Base-by-base conservation (phyloP, 2,113 vertebrate genomes). In the Loxodonta africana region DNA sequence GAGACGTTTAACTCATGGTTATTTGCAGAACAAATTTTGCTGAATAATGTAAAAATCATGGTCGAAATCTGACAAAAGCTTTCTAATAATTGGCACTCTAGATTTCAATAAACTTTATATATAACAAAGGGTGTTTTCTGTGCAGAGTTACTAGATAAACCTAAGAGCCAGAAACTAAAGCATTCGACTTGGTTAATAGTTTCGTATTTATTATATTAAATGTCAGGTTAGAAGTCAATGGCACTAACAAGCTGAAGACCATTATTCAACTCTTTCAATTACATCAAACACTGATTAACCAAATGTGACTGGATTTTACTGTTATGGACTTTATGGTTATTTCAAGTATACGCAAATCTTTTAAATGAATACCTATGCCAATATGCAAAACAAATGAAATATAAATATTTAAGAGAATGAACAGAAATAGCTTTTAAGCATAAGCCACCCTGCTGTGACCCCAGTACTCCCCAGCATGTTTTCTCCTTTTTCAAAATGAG, bases 341-440 rank as follows among this genome's bases (percentile, higher is more conserved):
- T 96, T 98, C 98, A 97, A 84, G 97, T 98, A 88, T 98, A 14
- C 9, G 86, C 65, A 97, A 97, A 97, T 67, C 93, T 97, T 98
- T 97, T 95, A 98, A 91, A 97, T 96, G 96, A 98, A 97, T 98
- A 99, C 98, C 98, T 98, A 97, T 65, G 96, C 84, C 97, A 97
- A 97, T 99, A 97, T 98, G 98, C 98, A 98, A 98, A 98, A 98
- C 95, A 80, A 98, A 98, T 98, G 98, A 98, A 95, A 98, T 97
- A 98, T 93, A 98, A 98, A 97, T 98, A 99, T 97, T 97, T 97
- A 97, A 96, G 96, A 97, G 98, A 99, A 98, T 97, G 97, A 98
- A 96, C 96, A 98, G 98, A 98, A 98, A 76, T 95, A 95, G 94
- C 82, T 97, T 96, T 96, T 97, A 97, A 97, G 80, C 76, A 93